Evolutionary conservation across 1,140 invertebrate genomes (phyloP), one percentile per base, ranked within the genome.

Genomic region (Scaptomyza graminum): DNA sequence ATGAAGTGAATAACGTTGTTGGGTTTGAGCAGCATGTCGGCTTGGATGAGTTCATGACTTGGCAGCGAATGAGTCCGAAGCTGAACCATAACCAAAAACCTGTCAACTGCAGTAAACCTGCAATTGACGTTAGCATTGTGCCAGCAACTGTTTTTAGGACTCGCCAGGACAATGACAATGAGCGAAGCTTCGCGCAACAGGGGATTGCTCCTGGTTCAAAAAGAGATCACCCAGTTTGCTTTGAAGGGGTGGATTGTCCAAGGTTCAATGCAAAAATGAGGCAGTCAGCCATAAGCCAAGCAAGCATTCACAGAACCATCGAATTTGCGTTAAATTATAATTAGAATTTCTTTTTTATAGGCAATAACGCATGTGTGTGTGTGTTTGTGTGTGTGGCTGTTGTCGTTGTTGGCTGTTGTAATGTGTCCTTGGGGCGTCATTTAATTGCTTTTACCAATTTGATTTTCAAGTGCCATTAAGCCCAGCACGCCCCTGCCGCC

Each of bases 361-460:
- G 76, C 83, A 88, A 88, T 83, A 83, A 83, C 60, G 67, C 56
- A 55, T 51, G 51, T 46, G 28, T 37, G 72, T 47, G 65, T 66
- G 60, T 62, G 54, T 63, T 60, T 59, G 41, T 55, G 51, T 63
- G 43, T 73, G 66, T 55, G 39, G 62, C 3, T 41, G 12, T 41
- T 54, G 57, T 22, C 46, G 18, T 56, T 46, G 25, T 61, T 47
- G 77, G 77, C 60, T 68, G 83, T 63, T 90, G 87, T 90, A 90
- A 90, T 90, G 82, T 90, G 90, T 90, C 90, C 90, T 90, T 90
- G 90, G 90, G 90, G 89, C 89, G 84, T 90, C 89, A 88, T 90
- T 90, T 90, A 90, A 90, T 90, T 90, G 89, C 89, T 90, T 90
- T 90, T 90, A 90, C 90, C 89, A 90, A 87, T 90, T 90, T 90